A percentile compares a stretch with the other conserved stretches of the same genome.
Evolutionary conservation across 2,113 vertebrate species (phyloP).

Genomic region (Mellivora capensis): DNA sequence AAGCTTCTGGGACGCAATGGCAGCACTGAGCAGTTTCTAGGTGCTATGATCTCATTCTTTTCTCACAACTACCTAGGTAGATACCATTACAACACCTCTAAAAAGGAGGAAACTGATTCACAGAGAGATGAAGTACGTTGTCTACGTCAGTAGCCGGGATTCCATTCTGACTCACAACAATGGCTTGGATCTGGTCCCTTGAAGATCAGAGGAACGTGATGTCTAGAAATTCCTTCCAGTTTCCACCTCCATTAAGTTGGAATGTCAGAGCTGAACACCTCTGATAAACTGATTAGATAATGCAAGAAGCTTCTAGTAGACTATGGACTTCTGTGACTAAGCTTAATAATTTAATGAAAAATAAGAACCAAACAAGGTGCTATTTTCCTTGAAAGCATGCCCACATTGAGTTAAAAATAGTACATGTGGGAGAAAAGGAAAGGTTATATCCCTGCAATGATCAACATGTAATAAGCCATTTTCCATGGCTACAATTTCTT

Average conservation of each 20-base stretch:
- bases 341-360: conserved; percentile 35
- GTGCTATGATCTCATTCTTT: not conserved
- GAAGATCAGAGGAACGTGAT: not conserved
- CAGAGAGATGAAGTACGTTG: not conserved
- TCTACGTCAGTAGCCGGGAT: not conserved
- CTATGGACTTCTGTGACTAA: not conserved
- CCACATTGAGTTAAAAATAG: conserved; percentile 20
- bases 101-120: not conserved
- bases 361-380: conserved; percentile 20
- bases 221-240: conserved; percentile 12
- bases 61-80: not conserved
- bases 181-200: not conserved
- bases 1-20: not conserved
- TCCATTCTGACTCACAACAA: not conserved
- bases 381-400: conserved; percentile 36
- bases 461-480: not conserved
- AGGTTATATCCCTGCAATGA: not conserved
- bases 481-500: not conserved
- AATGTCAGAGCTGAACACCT: not conserved
- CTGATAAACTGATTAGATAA: not conserved
- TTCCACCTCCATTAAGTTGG: not conserved
- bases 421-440: not conserved
- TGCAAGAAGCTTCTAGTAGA: not conserved
- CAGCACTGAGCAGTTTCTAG: not conserved
- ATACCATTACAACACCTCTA: not conserved